Conservation (phyloP, 2,797 vertebrate species). For the Diglossa cyanea region DNA sequence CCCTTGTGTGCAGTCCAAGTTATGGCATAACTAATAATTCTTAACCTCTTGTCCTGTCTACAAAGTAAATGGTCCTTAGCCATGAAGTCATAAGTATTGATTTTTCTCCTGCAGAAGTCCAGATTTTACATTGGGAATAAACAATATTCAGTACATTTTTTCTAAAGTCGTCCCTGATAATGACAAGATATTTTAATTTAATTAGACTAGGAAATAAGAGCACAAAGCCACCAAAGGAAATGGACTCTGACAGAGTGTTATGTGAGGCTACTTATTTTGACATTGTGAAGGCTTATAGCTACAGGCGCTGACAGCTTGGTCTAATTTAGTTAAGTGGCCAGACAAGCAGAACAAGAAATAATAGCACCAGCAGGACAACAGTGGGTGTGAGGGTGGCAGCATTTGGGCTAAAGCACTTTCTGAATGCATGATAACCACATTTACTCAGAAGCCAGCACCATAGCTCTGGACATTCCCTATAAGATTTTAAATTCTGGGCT, state of each 20-base stretch:
- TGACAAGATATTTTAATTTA: not conserved
- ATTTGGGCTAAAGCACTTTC: not conserved
- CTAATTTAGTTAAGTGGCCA: not conserved
- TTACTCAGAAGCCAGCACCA: not conserved
- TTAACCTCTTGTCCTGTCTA: not conserved
- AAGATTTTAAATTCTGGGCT: not conserved
- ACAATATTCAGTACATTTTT: not conserved
- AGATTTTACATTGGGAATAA: not conserved
- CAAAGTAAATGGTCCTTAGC: not conserved
- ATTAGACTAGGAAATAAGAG: not conserved
- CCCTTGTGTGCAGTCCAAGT: not conserved
- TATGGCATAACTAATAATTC: not conserved
- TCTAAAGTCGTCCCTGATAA: not conserved
- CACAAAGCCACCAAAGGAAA: not conserved
- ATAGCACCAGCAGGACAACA: not conserved
- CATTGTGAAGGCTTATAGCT: not conserved
- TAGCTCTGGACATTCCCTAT: not conserved
- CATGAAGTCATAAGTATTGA: not conserved
- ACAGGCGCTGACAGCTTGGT: not conserved
- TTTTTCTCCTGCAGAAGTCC: not conserved
- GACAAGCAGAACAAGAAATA: not conserved
- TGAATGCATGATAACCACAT: not conserved
- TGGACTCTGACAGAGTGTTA: not conserved
- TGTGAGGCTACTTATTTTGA: not conserved
- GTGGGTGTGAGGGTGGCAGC: not conserved